Percentiles rank a stretch among this genome's conserved stretches.
Conservation (phyloP, 2,113 vertebrate genomes). For the Fregata magnificens region DNA sequence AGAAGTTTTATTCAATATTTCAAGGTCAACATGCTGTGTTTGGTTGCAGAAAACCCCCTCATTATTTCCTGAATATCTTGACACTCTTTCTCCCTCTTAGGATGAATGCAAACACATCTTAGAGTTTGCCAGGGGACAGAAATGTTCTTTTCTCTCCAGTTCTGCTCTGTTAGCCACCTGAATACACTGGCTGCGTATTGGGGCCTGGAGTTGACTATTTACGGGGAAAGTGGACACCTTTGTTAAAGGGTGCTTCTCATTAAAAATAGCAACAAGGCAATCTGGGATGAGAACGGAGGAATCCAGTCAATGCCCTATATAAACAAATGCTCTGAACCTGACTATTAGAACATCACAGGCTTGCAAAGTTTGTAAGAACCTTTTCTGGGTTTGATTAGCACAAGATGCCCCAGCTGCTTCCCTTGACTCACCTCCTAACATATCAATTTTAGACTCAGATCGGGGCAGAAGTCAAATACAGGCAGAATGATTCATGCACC, state of each 20-base stretch:
- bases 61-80: background rate
- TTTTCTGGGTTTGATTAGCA: background rate
- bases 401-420: background rate
- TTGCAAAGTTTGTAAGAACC: background rate
- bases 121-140: background rate
- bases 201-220: background rate
- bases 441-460: background rate
- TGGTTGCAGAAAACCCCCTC: background rate
- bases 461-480: slow-evolving; percentile 12
- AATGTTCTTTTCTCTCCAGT: background rate
- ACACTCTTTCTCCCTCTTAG: background rate
- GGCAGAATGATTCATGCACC: background rate
- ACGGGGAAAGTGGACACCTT: background rate
- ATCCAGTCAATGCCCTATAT: background rate
- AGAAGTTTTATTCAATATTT: background rate
- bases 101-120: background rate
- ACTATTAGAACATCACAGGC: background rate
- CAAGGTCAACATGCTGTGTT: background rate
- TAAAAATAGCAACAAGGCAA: background rate
- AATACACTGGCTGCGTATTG: background rate
- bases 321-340: background rate
- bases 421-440: background rate
- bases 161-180: background rate
- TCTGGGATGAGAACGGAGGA: background rate
- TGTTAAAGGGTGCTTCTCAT: background rate